Evolutionary conservation across 2,113 vertebrate genomes (phyloP).

Genomic region (Cyanoderma ruficeps): DNA sequence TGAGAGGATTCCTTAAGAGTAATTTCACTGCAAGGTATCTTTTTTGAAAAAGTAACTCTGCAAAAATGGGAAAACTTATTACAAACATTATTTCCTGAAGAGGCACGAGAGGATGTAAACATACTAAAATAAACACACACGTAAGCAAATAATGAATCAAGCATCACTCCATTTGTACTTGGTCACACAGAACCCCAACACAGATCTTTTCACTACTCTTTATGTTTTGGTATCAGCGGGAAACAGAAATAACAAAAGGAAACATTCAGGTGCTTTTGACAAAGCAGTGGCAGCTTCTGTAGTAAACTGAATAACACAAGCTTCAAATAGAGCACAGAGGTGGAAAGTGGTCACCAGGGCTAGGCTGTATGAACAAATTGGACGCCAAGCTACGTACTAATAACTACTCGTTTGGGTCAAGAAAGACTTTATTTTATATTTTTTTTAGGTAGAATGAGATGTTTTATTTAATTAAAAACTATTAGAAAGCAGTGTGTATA

Average conservation of each 20-base stretch:
- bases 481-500: conserved; percentile 5
- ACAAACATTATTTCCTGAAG: not conserved
- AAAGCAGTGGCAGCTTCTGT: not conserved
- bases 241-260: not conserved
- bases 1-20: not conserved
- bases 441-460: not conserved
- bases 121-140: not conserved
- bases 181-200: not conserved
- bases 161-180: not conserved
- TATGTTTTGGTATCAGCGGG: not conserved
- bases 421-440: not conserved
- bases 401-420: not conserved
- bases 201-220: not conserved
- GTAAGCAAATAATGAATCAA: not conserved
- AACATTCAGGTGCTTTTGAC: not conserved
- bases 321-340: not conserved
- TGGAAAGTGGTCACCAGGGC: not conserved
- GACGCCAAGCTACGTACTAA: not conserved
- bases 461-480: conserved; percentile 36
- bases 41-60: not conserved
- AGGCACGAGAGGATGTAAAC: not conserved
- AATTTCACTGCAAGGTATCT: not conserved
- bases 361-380: not conserved
- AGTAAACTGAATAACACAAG: not conserved
- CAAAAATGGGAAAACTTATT: not conserved